Evolutionary conservation across 1,140 invertebrate genomes (phyloP).

Genomic region (Penaeus japonicus): DNA sequence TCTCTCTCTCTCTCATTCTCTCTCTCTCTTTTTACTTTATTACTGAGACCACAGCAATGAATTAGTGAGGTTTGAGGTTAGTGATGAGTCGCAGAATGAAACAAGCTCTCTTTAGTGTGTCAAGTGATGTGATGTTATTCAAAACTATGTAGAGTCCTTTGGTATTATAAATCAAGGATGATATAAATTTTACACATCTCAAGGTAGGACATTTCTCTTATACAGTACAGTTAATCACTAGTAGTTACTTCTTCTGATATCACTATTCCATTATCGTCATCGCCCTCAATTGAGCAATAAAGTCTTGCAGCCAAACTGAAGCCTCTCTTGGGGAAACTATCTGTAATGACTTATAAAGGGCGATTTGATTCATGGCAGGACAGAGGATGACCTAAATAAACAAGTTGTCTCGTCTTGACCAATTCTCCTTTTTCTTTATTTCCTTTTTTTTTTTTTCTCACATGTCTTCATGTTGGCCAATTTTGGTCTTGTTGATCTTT

Average conservation of each 20-base stretch:
- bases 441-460: background rate
- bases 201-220: background rate
- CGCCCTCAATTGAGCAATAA: background rate
- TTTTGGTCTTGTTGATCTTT: no score
- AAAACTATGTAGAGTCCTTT: slow-evolving; percentile 17
- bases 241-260: background rate
- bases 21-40: background rate
- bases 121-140: slow-evolving; percentile 33
- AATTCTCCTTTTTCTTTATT: background rate
- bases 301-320: background rate
- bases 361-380: background rate
- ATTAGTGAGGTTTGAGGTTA: slow-evolving; percentile 18
- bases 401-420: background rate
- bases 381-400: background rate
- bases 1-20: no score
- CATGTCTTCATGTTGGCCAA: background rate
- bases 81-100: slow-evolving; percentile 29
- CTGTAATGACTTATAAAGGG: background rate
- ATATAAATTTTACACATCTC: background rate
- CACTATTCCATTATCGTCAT: background rate
- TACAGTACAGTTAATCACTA: background rate
- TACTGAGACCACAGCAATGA: background rate
- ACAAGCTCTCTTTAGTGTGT: slow-evolving; percentile 33
- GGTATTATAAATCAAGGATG: background rate
- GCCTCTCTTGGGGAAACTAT: background rate